Evolutionary conservation across 2,113 vertebrate genomes (phyloP).

Genomic region (Mastomys natalensis): DNA sequence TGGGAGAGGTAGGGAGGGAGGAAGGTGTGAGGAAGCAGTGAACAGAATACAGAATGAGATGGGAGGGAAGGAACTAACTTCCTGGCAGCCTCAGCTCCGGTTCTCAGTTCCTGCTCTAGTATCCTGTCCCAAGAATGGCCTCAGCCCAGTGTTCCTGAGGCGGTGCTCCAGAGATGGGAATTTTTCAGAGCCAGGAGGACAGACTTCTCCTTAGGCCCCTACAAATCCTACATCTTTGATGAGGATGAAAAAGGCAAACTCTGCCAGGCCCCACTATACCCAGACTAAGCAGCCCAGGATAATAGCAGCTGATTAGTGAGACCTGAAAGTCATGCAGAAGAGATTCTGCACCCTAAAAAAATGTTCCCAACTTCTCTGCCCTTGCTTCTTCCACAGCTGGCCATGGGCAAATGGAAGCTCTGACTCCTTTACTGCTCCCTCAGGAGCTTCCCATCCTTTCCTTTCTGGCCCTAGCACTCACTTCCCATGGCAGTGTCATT

Average conservation of each 20-base stretch:
- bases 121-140: conserved; percentile 80
- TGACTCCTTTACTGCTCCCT: background rate
- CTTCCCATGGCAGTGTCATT: conserved; percentile 39
- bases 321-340: background rate
- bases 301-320: background rate
- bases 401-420: background rate
- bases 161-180: background rate
- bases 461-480: conserved; percentile 15
- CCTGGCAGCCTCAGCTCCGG: conserved; percentile 71
- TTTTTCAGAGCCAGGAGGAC: background rate
- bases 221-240: background rate
- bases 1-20: conserved; percentile 44
- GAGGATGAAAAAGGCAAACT: background rate
- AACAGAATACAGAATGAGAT: conserved; percentile 61
- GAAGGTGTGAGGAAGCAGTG: conserved; percentile 62
- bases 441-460: background rate
- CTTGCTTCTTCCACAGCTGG: background rate
- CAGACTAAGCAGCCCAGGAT: background rate
- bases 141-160: conserved; percentile 56
- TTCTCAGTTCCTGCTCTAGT: conserved; percentile 77
- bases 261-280: background rate
- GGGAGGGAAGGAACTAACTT: conserved; percentile 77
- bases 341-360: background rate
- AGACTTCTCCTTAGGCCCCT: background rate
- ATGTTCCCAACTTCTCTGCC: background rate